Base-by-base conservation (phyloP, 2,113 vertebrate genomes). In the Austrofundulus limnaeus region DNA sequence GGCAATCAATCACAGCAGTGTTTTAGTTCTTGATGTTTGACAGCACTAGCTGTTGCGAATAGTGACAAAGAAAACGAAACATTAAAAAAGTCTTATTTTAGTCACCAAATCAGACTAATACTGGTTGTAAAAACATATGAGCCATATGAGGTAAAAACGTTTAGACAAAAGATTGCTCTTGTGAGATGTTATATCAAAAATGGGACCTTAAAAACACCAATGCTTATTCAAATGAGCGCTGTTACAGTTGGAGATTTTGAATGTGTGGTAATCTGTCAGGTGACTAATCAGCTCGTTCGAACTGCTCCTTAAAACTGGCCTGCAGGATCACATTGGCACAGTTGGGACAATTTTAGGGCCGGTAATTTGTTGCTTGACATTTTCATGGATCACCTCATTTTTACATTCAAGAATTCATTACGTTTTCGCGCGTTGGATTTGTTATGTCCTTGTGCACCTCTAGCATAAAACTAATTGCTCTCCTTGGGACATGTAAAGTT, bases 401-500 rank as follows among this genome's bases (percentile, higher is more conserved):
- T 77, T 75, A 65, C 64, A 64, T 56, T 76, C 19, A 78, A 64
- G 66, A 87, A 84, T 79, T 85, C 63, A 78, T 85, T 72, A 74
- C 65, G 71, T 76, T 57, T 74, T 53, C 50, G 54, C 47, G 55
- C 69, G 46, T 65, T 72, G 82, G 59, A 41, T 76, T 57, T 52
- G 66, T 66, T 56, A 67, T 67, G 84, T 81, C 86, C 75, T 84
- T 78, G 75, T 72, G 77, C 84, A 85, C 84, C 68, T 71, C 72
- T 70, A 76, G 77, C 60, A 51, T 38, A 19, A 70, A 86, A 75
- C 81, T 87, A 90, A 88, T 90, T 90, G 87, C 88, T 88, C 81
- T 87, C 87, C 67, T 82, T 86, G 88, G 88, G 87, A 88, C 70
- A 85, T 87, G 82, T 81, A 81, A 70, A 86, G 75, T 84, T 86